Conservation (phyloP, 2,113 vertebrate species). For the human region DNA sequence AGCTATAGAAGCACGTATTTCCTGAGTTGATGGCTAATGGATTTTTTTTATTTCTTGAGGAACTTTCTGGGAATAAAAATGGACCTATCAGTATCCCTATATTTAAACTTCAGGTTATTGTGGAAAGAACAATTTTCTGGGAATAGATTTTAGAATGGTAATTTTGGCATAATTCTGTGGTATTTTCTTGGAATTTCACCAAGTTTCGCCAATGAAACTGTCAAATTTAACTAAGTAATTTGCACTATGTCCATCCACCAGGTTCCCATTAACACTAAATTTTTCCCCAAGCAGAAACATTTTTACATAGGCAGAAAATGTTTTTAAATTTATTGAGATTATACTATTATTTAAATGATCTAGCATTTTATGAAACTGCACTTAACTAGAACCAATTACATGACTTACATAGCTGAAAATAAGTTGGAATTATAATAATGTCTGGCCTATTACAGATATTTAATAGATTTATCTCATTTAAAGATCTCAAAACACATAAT, state of each 20-base stretch:
- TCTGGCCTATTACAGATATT: not conserved
- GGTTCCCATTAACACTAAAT: not conserved
- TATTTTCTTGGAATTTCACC: conserved; percentile 41
- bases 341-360: not conserved
- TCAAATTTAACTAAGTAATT: conserved; percentile 29
- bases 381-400: conserved; percentile 3
- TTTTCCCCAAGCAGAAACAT: not conserved
- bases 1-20: not conserved
- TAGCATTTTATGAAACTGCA: conserved; percentile 42
- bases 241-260: not conserved
- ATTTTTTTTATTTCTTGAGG: not conserved
- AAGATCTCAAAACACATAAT: not conserved
- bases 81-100: not conserved
- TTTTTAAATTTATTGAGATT: conserved; percentile 23
- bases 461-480: not conserved
- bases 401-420: conserved; percentile 1
- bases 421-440: not conserved
- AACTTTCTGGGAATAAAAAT: conserved; percentile 3
- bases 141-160: not conserved
- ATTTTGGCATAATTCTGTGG: not conserved
- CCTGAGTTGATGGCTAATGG: not conserved
- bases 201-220: conserved; percentile 17
- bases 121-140: conserved; percentile 27
- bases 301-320: conserved; percentile 11
- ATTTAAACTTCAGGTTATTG: conserved; percentile 45